phyloP scores from a whole-genome alignment of 2,888 invertebrate species.

The Hydroisotoma schaefferi region DNA sequence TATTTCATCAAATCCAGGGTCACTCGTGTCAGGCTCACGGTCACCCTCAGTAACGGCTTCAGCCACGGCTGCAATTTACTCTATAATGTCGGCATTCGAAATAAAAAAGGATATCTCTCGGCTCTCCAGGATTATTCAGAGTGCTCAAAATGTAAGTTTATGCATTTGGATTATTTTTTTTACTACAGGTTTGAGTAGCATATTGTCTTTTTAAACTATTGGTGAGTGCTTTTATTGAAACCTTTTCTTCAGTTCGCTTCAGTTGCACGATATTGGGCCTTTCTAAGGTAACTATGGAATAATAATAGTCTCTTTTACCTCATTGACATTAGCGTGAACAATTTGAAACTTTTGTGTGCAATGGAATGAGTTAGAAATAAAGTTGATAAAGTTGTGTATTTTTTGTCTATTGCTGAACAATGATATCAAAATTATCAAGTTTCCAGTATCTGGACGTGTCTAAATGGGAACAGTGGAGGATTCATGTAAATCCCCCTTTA shows the following conservation, averaged over 20 bases:
- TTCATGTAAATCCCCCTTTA: constrained; percentile 27
- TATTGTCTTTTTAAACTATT: neutral
- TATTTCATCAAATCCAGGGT: neutral
- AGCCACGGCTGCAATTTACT: constrained; percentile 22
- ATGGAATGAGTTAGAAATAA: neutral
- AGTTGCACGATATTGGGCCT: constrained; percentile 2
- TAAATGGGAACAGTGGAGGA: constrained; percentile 34
- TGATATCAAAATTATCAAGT: constrained; percentile 34
- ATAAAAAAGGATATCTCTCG: constrained; percentile 46
- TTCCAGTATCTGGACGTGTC: constrained; percentile 19
- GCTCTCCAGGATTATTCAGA: constrained; percentile 44
- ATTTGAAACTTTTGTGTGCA: neutral
- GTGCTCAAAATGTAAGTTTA: constrained; percentile 41
- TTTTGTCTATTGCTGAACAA: neutral
- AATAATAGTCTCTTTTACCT: neutral
- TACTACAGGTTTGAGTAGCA: neutral
- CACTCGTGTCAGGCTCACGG: constrained; percentile 12
- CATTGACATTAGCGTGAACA: neutral
- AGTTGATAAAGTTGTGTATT: neutral
- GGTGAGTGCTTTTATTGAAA: neutral
- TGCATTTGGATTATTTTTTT: neutral
- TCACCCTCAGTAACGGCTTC: neutral
- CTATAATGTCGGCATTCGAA: constrained; percentile 43
- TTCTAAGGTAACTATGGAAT: neutral
- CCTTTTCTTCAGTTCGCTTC: constrained; percentile 3